These are phyloP conservation scores for Alosa alosa DNA, from an alignment of 2,113 vertebrate species.

Conservation along the genomic window DNA sequence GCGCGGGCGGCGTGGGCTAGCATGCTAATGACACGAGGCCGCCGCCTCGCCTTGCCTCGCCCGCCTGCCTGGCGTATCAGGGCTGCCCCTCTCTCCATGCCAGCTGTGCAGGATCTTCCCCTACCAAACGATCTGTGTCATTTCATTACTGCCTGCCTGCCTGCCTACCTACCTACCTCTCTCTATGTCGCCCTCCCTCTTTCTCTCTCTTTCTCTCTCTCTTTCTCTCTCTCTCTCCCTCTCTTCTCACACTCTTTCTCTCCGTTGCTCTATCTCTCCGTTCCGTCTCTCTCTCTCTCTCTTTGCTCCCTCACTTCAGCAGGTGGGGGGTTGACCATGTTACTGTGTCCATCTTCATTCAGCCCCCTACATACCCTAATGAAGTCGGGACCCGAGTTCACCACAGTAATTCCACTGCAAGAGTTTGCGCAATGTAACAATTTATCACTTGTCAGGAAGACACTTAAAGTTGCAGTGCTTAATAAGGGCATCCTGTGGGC, in stretches of 20 bases:
- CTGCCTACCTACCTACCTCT: slow-evolving; percentile 37
- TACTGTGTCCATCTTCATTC: slow-evolving; percentile 90
- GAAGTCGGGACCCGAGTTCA: slow-evolving; percentile 94
- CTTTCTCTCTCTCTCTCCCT: not conserved
- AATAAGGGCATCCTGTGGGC: slow-evolving; percentile 98
- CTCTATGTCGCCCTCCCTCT: not conserved
- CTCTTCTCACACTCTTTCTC: not conserved
- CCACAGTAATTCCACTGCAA: slow-evolving; percentile 87
- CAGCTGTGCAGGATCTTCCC: slow-evolving; percentile 51
- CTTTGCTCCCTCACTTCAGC: not conserved
- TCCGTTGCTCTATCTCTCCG: slow-evolving; percentile 23
- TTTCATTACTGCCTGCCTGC: slow-evolving; percentile 60
- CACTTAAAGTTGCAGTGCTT: slow-evolving; percentile 96
- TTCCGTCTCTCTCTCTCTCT: not conserved
- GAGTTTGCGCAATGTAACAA: slow-evolving; percentile 95
- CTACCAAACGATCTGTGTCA: slow-evolving; percentile 57
- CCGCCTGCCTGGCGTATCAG: slow-evolving; percentile 27
- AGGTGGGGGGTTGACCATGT: slow-evolving; percentile 71
- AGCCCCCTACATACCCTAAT: slow-evolving; percentile 94
- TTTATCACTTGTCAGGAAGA: slow-evolving; percentile 99
- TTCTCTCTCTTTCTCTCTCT: not conserved
- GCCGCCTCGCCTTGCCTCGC: not conserved
- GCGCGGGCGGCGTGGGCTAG: slow-evolving; percentile 47
- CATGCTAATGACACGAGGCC: slow-evolving; percentile 60
- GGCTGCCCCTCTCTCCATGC: slow-evolving; percentile 21